Conservation (phyloP, 2,113 vertebrate species). For the Cololabis saira region DNA sequence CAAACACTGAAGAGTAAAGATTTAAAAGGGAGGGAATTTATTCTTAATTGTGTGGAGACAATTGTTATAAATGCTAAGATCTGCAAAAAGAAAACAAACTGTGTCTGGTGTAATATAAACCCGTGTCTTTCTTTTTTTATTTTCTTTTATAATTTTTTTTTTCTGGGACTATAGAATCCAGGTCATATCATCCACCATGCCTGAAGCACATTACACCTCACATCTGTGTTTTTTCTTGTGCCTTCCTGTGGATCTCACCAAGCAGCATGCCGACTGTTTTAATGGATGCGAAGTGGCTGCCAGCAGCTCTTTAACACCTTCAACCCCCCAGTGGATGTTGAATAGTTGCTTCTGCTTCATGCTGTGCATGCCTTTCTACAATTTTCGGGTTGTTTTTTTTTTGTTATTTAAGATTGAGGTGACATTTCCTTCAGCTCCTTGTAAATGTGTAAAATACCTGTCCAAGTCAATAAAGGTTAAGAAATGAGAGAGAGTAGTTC, state of each 20-base stretch:
- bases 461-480: constrained; percentile 10
- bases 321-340: constrained; percentile 26
- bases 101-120: constrained; percentile 30
- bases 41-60: constrained; percentile 14
- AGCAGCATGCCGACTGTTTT: constrained; percentile 37
- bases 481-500: not conserved
- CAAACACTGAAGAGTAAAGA: constrained; percentile 23
- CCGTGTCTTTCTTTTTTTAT: constrained; percentile 2
- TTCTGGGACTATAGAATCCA: constrained; percentile 37
- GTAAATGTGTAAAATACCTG: constrained; percentile 6
- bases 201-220: constrained; percentile 50
- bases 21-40: constrained; percentile 17
- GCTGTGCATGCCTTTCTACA: constrained; percentile 17
- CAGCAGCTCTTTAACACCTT: constrained; percentile 56
- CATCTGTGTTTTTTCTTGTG: constrained; percentile 46
- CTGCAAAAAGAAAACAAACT: constrained; percentile 26
- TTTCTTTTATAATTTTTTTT: not conserved
- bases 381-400: constrained; percentile 45
- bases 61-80: constrained; percentile 40
- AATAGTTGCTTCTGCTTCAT: constrained; percentile 28
- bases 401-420: constrained; percentile 25
- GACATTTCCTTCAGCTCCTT: constrained; percentile 42
- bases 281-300: constrained; percentile 54
- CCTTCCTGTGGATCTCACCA: constrained; percentile 38
- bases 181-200: constrained; percentile 46